A percentile compares a stretch with the other conserved stretches of the same genome.
Conservation (phyloP, 2,888 invertebrate genomes). For the Ormyrus nitidulus region DNA sequence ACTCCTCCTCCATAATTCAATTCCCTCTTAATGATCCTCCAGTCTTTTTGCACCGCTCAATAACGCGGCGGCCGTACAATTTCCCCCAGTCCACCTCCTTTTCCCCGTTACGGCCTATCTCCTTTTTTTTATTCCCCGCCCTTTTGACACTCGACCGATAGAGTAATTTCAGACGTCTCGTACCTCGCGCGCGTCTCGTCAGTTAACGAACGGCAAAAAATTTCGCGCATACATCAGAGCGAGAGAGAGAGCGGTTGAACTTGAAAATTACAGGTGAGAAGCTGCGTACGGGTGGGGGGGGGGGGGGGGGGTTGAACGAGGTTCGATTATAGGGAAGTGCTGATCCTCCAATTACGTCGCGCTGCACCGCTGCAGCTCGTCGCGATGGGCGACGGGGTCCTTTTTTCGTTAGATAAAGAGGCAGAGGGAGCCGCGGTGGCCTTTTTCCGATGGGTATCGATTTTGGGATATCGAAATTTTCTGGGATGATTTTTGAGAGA, state of each 20-base stretch:
- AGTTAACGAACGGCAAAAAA: constrained; percentile 42
- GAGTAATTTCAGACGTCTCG: constrained; percentile 34
- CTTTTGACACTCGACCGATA: constrained; percentile 41
- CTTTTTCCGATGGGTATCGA: too few species aligned
- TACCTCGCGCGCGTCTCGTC: neutral
- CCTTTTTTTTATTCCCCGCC: neutral
- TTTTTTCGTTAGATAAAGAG: too few species aligned
- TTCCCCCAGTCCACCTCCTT: neutral
- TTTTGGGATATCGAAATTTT: too few species aligned
- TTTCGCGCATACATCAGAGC: neutral
- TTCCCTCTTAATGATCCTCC: too few species aligned
- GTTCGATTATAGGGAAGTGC: constrained; percentile 51
- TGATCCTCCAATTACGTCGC: constrained; percentile 50
- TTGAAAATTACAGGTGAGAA: constrained; percentile 55
- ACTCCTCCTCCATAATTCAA: too few species aligned
- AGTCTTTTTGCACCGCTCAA: too few species aligned
- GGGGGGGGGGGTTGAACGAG: constrained; percentile 11
- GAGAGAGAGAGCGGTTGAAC: constrained; percentile 21
- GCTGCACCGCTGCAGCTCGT: too few species aligned
- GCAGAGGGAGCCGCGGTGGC: too few species aligned
- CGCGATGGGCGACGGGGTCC: too few species aligned
- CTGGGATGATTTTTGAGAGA: too few species aligned
- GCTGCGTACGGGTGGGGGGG: too few species aligned
- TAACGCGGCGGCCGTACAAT: too few species aligned
- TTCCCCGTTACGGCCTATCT: neutral